Base-by-base conservation (phyloP, 2,797 vertebrate genomes). In the Neosilurus mollespiculum region DNA sequence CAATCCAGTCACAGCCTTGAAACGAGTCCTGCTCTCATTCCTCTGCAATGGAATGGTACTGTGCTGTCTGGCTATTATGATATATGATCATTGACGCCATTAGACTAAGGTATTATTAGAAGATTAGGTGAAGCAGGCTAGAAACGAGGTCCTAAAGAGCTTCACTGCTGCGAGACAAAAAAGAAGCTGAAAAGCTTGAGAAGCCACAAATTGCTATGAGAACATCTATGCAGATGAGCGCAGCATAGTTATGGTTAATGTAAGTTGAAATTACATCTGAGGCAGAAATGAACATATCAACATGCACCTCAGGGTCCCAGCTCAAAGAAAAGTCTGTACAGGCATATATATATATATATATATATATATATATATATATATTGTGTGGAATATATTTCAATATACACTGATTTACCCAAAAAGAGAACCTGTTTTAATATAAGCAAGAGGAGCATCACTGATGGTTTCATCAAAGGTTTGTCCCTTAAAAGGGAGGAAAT, bases 241-340 rank as follows among this genome's bases (percentile, higher is more conserved):
- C 93, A 82, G 79, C 92, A 96, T 95, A 93, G 95, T 94, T 93
- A 93, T 89, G 94, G 96, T 96, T 96, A 96, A 96, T 95, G 94
- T 95, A 8, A 96, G 94, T 92, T 93, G 82, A 95, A 94, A 96
- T 95, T 87, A 94, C 94, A 93, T 90, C 72, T 66, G 81, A 79
- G 67, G 59, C 49, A 16, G 30, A 80, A n/a, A 81, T 82, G 80
- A 83, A 84, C 80, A 86, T 58, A 54, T 51, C 80, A 72, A 58
- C 49, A 77, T 73, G 54, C 49, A 81, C 59, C 59, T 26, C 43
- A 81, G 43, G 80, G 80, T 81, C 84, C 34, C 73, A 15, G 58
- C 81, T 78, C 75, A 64, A 8, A 64, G 37, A 78, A 26, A 9
- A 64, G 8, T 14, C 72, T 37, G 71, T 30, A 73, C 71, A 73